Evolutionary conservation across 2,797 vertebrate genomes (phyloP).

Genomic region (Sylvilagus floridanus): DNA sequence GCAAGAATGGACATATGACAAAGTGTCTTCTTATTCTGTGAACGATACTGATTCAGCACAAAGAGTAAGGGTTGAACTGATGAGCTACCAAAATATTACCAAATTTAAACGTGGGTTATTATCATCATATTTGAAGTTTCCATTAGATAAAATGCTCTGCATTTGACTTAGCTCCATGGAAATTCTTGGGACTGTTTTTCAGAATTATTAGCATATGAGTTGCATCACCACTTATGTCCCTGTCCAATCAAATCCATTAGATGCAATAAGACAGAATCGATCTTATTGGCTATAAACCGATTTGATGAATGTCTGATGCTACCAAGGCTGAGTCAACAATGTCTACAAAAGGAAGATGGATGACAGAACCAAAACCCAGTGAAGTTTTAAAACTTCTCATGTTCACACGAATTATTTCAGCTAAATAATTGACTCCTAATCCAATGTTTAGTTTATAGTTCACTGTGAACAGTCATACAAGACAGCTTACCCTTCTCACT

Average conservation of each 20-base stretch:
- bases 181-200: not conserved
- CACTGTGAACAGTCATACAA: not conserved
- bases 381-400: not conserved
- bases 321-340: not conserved
- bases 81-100: not conserved
- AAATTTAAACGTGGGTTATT: not conserved
- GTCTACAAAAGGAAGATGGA: not conserved
- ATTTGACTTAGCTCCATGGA: not conserved
- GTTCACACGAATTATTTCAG: not conserved
- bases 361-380: slow-evolving; percentile 20
- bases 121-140: not conserved
- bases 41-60: not conserved
- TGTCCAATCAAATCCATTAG: not conserved
- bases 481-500: not conserved
- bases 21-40: not conserved
- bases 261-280: not conserved
- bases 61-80: not conserved
- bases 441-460: not conserved
- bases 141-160: too few relatives aligned
- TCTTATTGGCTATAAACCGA: not conserved
- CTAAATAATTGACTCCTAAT: not conserved
- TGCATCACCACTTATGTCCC: not conserved
- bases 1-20: not conserved
- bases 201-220: not conserved
- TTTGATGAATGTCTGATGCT: not conserved